Evolutionary conservation across 1,140 invertebrate genomes (phyloP), one percentile per base, ranked within the genome.

Genomic region (silkworm (Bombyx mori)): DNA sequence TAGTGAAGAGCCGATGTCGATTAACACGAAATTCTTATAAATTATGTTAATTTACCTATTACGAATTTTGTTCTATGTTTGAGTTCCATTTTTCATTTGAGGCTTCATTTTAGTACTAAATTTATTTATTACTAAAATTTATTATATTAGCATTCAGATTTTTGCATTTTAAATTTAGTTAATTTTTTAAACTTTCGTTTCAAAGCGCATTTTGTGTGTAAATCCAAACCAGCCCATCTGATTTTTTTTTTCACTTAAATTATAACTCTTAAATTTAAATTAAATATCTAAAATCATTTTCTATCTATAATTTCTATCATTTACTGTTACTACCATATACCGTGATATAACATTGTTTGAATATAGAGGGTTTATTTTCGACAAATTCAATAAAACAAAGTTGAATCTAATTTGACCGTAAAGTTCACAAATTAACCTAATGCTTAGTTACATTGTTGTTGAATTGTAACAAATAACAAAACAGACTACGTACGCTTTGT

Each of bases 1-100:
- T 53, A 58, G 49, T 54, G 52, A 46, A 8, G 58, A 42, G 52
- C 42, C 54, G 43, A 46, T 53, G 55, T 62, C 52, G 59, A 67
- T 64, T 54, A 57, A 47, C 49, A 50, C 43, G 44, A 35, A 57
- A 61, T 49, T 46, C 46, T 42, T 50, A 56, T 43, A 50, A 50
- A 49, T 56, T 57, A 57, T 57, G 56, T 49, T 43, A 51, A 51
- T 57, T 49, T 49, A 46, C 26, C 26, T 35, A 35, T 48, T 49
- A 42, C 54, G 26, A 46, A 26, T 51, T 35, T 51, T 42, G 26
- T 22, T 42, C 54, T 47, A 42, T 48, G 35, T 56, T 48, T 48
- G 7, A 48, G 5, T 42, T 48, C 6, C 9, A 49, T 12, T 54
- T 44, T 9, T 54, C 43, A 54, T 26, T 3, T 35, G 2, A 35